Evolutionary conservation across 2,113 vertebrate genomes (phyloP).

Genomic region (Tenrec ecaudatus): DNA sequence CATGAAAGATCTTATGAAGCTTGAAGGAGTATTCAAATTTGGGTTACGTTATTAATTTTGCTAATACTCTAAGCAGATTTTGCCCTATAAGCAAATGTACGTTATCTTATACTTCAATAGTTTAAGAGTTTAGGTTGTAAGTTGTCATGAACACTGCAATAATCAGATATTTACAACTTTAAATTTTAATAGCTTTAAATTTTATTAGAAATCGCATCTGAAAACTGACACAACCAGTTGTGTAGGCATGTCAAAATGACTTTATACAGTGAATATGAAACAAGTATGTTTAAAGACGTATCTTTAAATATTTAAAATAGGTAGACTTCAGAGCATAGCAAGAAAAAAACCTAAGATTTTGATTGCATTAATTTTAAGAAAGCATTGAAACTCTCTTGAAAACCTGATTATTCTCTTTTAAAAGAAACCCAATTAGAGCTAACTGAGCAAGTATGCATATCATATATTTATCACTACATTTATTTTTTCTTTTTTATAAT

Average conservation of each 20-base stretch:
- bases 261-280: constrained; percentile 88
- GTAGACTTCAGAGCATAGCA: constrained; percentile 33
- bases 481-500: constrained; percentile 53
- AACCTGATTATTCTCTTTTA: constrained; percentile 59
- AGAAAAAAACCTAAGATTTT: constrained; percentile 30
- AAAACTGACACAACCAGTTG: constrained; percentile 89
- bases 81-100: constrained; percentile 61
- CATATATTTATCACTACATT: constrained; percentile 46
- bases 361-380: constrained; percentile 66
- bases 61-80: constrained; percentile 77
- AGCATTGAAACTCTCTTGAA: constrained; percentile 39
- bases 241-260: constrained; percentile 90
- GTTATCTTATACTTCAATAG: constrained; percentile 70
- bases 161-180: constrained; percentile 76
- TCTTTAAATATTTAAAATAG: constrained; percentile 43
- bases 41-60: constrained; percentile 59
- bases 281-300: constrained; percentile 54
- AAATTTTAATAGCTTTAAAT: constrained; percentile 68
- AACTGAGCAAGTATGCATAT: constrained; percentile 72
- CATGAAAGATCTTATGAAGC: constrained; percentile 61
- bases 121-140: constrained; percentile 75
- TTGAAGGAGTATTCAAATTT: constrained; percentile 59
- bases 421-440: constrained; percentile 56
- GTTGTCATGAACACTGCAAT: constrained; percentile 69
- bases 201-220: constrained; percentile 87